A percentile compares a stretch with the other conserved stretches of the same genome.
Conservation (phyloP, 2,113 vertebrate species). For the Nipponia nippon region DNA sequence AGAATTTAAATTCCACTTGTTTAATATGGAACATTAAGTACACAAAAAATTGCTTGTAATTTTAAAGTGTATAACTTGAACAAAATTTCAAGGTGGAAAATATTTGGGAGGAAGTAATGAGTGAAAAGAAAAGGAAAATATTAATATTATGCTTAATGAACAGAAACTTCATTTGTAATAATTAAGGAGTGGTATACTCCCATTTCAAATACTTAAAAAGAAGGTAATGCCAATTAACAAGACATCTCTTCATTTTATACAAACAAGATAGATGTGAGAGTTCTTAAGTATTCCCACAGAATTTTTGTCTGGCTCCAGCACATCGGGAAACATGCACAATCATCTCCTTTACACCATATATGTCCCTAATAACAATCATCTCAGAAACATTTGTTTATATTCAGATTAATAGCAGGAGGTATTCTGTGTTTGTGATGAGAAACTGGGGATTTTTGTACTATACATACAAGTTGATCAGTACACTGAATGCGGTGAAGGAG, state of each 20-base stretch:
- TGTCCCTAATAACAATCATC: background rate
- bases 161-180: conserved; percentile 32
- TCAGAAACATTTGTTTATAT: background rate
- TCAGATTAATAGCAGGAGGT: background rate
- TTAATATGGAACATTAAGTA: conserved; percentile 63
- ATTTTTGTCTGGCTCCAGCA: background rate
- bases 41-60: conserved; percentile 44
- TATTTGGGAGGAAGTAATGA: conserved; percentile 45
- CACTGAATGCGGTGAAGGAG: background rate
- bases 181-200: conserved; percentile 6
- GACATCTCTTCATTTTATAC: background rate
- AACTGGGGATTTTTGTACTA: background rate
- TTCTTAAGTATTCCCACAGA: background rate
- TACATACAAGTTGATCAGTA: background rate
- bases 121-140: conserved; percentile 57
- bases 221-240: background rate
- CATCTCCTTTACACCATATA: background rate
- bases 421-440: background rate
- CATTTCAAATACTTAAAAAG: background rate
- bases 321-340: background rate
- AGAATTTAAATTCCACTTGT: conserved; percentile 58
- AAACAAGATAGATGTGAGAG: background rate
- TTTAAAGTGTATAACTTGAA: conserved; percentile 31
- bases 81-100: conserved; percentile 56
- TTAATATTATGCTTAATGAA: conserved; percentile 53